Evolutionary conservation across 2,113 vertebrate genomes (phyloP).

Genomic region (Lontra canadensis): DNA sequence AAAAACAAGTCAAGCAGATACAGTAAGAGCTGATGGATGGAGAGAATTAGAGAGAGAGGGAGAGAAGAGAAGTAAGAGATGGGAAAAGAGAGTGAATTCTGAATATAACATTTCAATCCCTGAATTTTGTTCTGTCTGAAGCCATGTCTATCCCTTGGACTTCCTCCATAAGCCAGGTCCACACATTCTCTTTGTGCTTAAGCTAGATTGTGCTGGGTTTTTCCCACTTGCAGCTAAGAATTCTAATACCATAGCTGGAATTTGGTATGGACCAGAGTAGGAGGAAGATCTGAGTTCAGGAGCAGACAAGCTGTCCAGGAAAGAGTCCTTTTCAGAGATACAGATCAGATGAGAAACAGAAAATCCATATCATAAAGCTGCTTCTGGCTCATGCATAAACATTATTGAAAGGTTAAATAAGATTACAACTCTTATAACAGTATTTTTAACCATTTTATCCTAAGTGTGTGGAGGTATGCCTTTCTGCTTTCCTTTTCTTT

Average conservation of each 20-base stretch:
- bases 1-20: neutral
- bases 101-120: neutral
- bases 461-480: neutral
- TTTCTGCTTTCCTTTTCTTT: neutral
- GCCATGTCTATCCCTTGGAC: neutral
- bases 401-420: neutral
- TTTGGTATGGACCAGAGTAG: neutral
- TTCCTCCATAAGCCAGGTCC: neutral
- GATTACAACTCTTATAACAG: neutral
- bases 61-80: neutral
- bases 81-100: neutral
- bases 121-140: neutral
- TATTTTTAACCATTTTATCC: neutral
- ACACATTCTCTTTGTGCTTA: neutral
- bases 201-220: neutral
- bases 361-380: neutral
- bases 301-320: neutral
- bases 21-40: neutral
- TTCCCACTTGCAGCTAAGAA: neutral
- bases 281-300: neutral
- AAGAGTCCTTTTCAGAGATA: neutral
- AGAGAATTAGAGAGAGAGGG: neutral
- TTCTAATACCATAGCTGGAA: neutral
- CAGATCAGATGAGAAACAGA: conserved; percentile 2
- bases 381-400: neutral